A percentile compares a stretch with the other conserved stretches of the same genome.
Evolutionary conservation across 2,113 vertebrate species (phyloP).

Genomic region (Rhea americana): DNA sequence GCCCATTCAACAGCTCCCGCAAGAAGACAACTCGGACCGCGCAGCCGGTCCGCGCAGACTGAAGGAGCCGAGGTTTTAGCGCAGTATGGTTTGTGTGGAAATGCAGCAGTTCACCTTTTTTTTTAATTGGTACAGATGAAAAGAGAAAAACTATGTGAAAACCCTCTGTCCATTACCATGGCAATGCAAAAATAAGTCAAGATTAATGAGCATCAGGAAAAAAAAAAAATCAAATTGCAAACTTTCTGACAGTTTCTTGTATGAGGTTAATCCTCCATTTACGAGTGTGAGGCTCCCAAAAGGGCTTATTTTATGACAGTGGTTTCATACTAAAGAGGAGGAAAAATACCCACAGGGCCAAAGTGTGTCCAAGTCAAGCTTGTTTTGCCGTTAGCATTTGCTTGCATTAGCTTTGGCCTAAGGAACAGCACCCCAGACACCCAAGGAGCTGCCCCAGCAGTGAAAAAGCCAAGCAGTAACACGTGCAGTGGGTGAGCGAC

Average conservation of each 20-base stretch:
- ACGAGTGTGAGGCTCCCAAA: background rate
- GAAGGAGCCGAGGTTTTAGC: background rate
- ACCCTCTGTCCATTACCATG: background rate
- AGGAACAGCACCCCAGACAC: background rate
- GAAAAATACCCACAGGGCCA: background rate
- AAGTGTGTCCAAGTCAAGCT: background rate
- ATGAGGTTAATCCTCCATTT: background rate
- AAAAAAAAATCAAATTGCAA: background rate
- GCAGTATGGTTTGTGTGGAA: background rate
- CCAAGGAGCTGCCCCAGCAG: background rate
- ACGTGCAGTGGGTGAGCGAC: rapidly evolving
- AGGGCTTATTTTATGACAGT: background rate
- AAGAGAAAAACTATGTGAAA: background rate
- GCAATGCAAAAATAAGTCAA: background rate
- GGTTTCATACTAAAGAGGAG: background rate
- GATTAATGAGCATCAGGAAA: background rate
- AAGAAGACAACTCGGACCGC: background rate
- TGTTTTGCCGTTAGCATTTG: background rate
- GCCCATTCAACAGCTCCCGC: background rate
- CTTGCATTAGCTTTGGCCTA: too few relatives aligned
- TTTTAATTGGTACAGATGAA: background rate
- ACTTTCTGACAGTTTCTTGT: background rate
- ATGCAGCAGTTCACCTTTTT: background rate
- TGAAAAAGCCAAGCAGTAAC: background rate
- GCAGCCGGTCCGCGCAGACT: background rate